Evolutionary conservation across 2,888 invertebrate genomes (phyloP), one percentile per base, ranked within the genome.

Genomic region (Drosophila heteroneura): DNA sequence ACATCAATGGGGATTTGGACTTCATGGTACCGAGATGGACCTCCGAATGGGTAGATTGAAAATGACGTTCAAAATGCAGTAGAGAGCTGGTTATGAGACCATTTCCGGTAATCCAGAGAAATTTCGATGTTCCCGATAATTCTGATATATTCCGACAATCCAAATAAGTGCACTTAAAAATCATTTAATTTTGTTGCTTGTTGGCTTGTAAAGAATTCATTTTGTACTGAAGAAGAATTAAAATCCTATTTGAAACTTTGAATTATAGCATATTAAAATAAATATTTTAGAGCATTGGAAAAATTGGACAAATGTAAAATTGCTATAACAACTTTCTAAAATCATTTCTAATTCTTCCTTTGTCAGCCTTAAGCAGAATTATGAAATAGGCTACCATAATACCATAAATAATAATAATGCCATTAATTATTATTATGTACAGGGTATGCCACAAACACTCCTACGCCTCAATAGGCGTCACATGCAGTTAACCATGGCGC

Each of bases 401-500:
- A 1, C 26, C 22, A 26, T 26, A 47, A 47, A 16, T 26, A 26
- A 47, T 47, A 16, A 26, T 16, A 26, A 47, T 35, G 1, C 9
- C 35, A 26, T 6, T 10, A 6, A 19, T 10, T 19, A 19, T 35
- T 10, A 19, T 26, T 26, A 12, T 56, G 26, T 28, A 12, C 28
- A 56, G 56, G 37, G 28, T 56, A 39, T 56, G n/a, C n/a, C 59
- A 68, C 63, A 53, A 47, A 51, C 19, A 51, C 32, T 54, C 19
- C 37, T 16, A 26, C 30, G 26, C 22, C 22, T 35, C 33, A 52
- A 49, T 33, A 26, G 41, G 14, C 30, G 26, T 33, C 63, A 57
- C 51, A 54, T 54, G 56, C 51, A 57, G 59, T 51, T 58, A 66
- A 64, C 58, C 58, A 44, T 35, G 68, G 62, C 72, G 72, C 60